Conservation (phyloP, 2,113 vertebrate species). For the Leucoraja erinaceus region DNA sequence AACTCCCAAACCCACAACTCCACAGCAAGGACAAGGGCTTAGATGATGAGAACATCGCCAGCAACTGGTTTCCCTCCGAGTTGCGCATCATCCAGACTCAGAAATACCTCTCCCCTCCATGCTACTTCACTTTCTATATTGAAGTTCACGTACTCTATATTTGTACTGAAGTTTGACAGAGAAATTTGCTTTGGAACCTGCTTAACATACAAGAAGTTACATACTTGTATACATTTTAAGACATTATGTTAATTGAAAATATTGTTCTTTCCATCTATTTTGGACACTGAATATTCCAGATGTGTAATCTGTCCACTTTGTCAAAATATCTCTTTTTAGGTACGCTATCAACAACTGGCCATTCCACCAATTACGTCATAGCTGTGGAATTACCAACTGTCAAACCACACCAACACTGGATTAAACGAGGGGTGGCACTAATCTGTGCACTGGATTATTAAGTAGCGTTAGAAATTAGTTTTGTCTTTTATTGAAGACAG, state of each 20-base stretch:
- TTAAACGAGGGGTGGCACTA: constrained; percentile 78
- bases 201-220: background rate
- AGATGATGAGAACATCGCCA: too few relatives aligned
- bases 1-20: too few relatives aligned
- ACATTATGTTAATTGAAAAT: background rate
- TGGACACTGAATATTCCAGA: background rate
- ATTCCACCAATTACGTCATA: constrained; percentile 80
- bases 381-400: constrained; percentile 75
- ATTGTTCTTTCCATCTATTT: background rate
- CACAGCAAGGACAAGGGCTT: too few relatives aligned
- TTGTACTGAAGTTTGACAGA: background rate
- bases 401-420: constrained; percentile 70
- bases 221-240: background rate
- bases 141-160: background rate
- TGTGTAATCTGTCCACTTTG: background rate
- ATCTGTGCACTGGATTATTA: constrained; percentile 83
- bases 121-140: background rate
- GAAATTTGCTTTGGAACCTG: background rate
- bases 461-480: background rate
- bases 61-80: too few relatives aligned
- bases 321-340: constrained; percentile 51
- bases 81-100: too few relatives aligned
- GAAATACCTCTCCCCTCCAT: background rate
- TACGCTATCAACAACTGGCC: constrained; percentile 75
- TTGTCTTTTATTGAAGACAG: background rate